A percentile compares a stretch with the other conserved stretches of the same genome.
phyloP scores from a whole-genome alignment of 2,113 vertebrate genomes.

The Hydrolagus affinis region DNA sequence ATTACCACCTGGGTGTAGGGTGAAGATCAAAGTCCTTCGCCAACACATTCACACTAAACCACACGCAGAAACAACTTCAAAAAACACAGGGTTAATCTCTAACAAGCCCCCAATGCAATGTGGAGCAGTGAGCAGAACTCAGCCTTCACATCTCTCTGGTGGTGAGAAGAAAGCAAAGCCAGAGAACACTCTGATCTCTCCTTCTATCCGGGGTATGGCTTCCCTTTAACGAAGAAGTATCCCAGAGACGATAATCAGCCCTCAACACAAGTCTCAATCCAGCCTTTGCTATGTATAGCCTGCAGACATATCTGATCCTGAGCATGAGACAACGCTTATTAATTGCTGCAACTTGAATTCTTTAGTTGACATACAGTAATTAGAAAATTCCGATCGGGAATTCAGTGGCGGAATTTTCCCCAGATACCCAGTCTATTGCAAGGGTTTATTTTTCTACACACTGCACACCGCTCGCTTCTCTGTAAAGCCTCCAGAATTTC shows the following conservation, averaged over 20 bases:
- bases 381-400: neutral
- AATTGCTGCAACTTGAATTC: neutral
- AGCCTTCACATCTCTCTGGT: too few species aligned
- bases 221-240: neutral
- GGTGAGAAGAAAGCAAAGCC: neutral
- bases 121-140: too few species aligned
- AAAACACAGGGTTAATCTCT: too few species aligned
- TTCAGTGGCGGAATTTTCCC: slow-evolving; percentile 2
- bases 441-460: neutral
- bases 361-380: neutral
- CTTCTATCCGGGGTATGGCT: neutral
- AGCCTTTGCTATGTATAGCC: neutral
- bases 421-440: slow-evolving; percentile 12
- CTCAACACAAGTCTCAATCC: neutral
- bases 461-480: neutral
- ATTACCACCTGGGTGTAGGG: too few species aligned
- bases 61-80: too few species aligned
- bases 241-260: neutral
- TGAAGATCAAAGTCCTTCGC: too few species aligned
- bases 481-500: too few species aligned
- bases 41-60: too few species aligned
- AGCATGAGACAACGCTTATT: neutral
- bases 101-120: too few species aligned
- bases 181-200: neutral
- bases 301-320: neutral